Evolutionary conservation across 1,140 invertebrate species (phyloP).

Genomic region (Zaprionus inermis): DNA sequence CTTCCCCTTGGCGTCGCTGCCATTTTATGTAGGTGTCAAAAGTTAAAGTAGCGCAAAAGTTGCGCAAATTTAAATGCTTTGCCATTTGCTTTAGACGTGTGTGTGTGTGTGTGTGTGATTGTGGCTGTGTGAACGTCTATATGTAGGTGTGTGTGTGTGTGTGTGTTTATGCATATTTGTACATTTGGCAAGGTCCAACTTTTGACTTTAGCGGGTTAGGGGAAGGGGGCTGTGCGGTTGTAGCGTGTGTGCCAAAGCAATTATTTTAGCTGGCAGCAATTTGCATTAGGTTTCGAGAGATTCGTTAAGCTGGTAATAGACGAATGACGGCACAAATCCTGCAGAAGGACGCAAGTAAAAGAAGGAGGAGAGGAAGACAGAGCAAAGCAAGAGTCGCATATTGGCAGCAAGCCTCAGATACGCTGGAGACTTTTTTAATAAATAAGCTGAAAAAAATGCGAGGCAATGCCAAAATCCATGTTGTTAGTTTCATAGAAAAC

Average conservation of each 20-base stretch:
- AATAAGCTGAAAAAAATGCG: neutral
- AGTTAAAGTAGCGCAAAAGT: constrained; percentile 81
- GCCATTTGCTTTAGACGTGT: constrained; percentile 7
- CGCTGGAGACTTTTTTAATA: neutral
- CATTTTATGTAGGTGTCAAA: constrained; percentile 71
- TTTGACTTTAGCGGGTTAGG: constrained; percentile 5
- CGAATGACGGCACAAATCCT: neutral
- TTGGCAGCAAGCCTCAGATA: neutral
- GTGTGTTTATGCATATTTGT: constrained; percentile 47
- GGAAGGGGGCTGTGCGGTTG: constrained; percentile 6
- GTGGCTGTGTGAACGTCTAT: neutral
- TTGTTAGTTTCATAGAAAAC: neutral
- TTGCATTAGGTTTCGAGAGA: constrained; percentile 54
- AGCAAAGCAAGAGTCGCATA: neutral
- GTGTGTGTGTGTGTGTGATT: neutral
- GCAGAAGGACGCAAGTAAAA: neutral
- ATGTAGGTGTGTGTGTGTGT: too few relatives aligned
- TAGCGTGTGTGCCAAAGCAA: constrained; percentile 72
- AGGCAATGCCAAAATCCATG: neutral
- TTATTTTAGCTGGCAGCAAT: constrained; percentile 79
- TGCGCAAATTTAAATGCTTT: constrained; percentile 76
- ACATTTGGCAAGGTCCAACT: constrained; percentile 72
- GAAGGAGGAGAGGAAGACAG: neutral
- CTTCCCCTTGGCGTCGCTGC: neutral
- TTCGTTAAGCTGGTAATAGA: constrained; percentile 63